A percentile compares a stretch with the other conserved stretches of the same genome.
These are phyloP conservation scores for Enteromius anoplus DNA, from an alignment of 2,797 vertebrate genomes.

Conservation along the genomic window DNA sequence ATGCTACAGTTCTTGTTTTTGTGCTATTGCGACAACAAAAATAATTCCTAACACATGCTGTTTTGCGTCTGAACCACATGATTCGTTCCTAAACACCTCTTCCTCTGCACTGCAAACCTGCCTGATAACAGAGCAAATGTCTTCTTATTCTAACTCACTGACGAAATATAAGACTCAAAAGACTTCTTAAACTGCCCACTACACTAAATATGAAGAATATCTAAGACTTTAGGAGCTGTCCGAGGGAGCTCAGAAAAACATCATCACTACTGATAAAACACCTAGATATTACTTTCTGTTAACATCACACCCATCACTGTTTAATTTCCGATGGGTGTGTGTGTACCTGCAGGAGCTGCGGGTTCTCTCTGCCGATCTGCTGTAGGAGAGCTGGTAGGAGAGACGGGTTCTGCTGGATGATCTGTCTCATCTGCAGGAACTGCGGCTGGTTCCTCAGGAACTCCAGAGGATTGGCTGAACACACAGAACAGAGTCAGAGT, in stretches of 20 bases:
- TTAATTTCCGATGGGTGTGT: not conserved
- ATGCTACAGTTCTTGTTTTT: no score
- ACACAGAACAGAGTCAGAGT: not conserved
- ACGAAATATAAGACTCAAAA: no score
- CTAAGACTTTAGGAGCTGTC: not conserved
- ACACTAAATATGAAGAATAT: not conserved
- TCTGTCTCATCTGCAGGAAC: conserved; percentile 96
- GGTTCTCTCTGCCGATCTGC: conserved; percentile 95
- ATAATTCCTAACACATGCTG: no score
- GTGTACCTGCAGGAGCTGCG: conserved; percentile 89
- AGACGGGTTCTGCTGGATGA: conserved; percentile 95
- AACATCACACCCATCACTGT: not conserved
- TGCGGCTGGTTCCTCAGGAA: conserved; percentile 95
- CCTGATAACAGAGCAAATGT: no score
- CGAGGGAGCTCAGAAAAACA: not conserved
- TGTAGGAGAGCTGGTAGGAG: conserved; percentile 91
- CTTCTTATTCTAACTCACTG: no score
- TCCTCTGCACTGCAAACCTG: no score
- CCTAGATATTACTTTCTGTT: not conserved
- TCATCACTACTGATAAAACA: not conserved
- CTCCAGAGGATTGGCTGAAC: conserved; percentile 88
- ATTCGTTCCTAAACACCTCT: no score
- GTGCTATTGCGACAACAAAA: no score
- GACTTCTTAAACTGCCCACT: no score
- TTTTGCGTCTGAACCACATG: no score